Conservation (phyloP, 1,140 invertebrate species). For the Vanessa atalanta region DNA sequence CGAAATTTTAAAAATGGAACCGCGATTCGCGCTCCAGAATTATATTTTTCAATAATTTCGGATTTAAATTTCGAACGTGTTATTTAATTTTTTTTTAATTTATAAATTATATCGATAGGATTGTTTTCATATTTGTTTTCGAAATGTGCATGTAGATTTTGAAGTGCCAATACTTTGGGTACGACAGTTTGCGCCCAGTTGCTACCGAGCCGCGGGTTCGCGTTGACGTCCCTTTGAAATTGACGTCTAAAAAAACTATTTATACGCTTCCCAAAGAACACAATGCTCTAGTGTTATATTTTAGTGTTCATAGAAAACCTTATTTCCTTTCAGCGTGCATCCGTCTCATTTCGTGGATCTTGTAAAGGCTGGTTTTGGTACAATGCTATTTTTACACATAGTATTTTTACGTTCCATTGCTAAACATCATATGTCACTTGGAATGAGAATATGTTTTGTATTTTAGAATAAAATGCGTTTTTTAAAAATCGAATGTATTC, state of each 20-base stretch:
- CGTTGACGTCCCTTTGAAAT: slow-evolving; percentile 59
- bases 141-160: slow-evolving; percentile 39
- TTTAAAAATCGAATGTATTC: slow-evolving; percentile 19
- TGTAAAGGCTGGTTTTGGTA: slow-evolving; percentile 54
- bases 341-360: slow-evolving; percentile 34
- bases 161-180: slow-evolving; percentile 54
- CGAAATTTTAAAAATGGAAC: neutral
- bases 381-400: slow-evolving; percentile 58
- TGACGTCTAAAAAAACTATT: slow-evolving; percentile 52
- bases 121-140: slow-evolving; percentile 9
- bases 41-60: neutral
- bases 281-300: slow-evolving; percentile 53
- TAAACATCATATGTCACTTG: slow-evolving; percentile 27
- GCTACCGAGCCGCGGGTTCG: slow-evolving; percentile 55
- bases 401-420: slow-evolving; percentile 43
- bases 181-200: slow-evolving; percentile 66
- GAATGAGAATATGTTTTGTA: neutral
- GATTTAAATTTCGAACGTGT: neutral
- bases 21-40: neutral
- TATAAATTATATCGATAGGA: neutral
- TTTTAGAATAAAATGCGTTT: neutral
- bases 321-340: slow-evolving; percentile 39
- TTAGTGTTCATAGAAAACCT: slow-evolving; percentile 41
- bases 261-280: slow-evolving; percentile 52
- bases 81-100: neutral